Evolutionary conservation across 2,113 vertebrate species (phyloP).

Genomic region (Alosa alosa): DNA sequence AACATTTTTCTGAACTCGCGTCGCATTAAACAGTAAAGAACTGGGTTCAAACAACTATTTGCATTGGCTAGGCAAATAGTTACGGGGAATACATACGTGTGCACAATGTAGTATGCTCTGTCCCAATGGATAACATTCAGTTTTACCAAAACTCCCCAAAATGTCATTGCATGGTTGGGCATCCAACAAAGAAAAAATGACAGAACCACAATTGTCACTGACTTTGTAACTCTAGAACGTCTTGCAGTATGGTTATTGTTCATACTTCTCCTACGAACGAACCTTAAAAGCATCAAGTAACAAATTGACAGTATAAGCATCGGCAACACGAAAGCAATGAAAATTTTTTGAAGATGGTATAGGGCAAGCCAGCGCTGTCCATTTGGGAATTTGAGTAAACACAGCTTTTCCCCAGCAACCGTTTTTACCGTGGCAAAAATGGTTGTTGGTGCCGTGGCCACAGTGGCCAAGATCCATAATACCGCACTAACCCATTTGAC

Average conservation of each 20-base stretch:
- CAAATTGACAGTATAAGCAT: constrained; percentile 66
- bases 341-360: constrained; percentile 72
- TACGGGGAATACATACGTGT: constrained; percentile 76
- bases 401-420: constrained; percentile 68
- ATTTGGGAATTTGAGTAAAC: constrained; percentile 69
- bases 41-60: constrained; percentile 78
- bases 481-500: constrained; percentile 66
- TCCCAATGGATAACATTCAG: constrained; percentile 75
- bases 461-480: constrained; percentile 64
- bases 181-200: constrained; percentile 73
- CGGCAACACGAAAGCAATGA: constrained; percentile 69
- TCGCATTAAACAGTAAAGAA: constrained; percentile 76
- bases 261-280: constrained; percentile 65
- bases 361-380: constrained; percentile 70
- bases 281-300: constrained; percentile 70
- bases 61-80: constrained; percentile 76
- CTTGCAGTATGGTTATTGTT: constrained; percentile 55
- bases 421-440: constrained; percentile 66
- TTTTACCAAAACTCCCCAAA: constrained; percentile 80
- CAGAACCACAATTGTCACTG: constrained; percentile 65
- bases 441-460: constrained; percentile 66
- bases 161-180: constrained; percentile 73
- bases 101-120: constrained; percentile 68
- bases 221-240: constrained; percentile 64
- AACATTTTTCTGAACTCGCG: constrained; percentile 75